A percentile compares a stretch with the other conserved stretches of the same genome.
phyloP scores from a whole-genome alignment of 2,797 vertebrate genomes.

The Gephyroberyx darwinii region DNA sequence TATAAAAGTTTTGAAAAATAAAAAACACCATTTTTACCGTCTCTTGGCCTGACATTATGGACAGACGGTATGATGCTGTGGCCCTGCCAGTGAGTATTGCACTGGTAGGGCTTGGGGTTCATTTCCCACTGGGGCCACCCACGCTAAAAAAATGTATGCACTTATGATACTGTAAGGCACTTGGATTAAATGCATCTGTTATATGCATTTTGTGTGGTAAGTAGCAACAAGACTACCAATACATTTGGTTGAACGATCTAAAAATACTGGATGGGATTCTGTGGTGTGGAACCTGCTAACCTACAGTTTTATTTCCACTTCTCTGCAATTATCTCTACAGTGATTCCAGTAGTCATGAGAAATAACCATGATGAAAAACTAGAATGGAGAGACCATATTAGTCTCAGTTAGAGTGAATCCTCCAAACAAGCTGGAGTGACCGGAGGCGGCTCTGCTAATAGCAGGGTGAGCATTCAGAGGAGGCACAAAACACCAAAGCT shows the following conservation, averaged over 20 bases:
- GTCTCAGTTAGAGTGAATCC: constrained; percentile 30
- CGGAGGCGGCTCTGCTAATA: constrained; percentile 47
- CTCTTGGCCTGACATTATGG: too few species aligned
- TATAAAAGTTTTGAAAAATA: too few species aligned
- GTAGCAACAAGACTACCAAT: neutral
- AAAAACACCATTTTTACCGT: too few species aligned
- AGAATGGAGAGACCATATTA: constrained; percentile 22
- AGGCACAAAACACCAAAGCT: constrained; percentile 35
- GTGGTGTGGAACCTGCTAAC: neutral
- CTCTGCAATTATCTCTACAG: neutral
- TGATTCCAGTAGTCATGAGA: constrained; percentile 7
- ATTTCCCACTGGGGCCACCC: too few species aligned
- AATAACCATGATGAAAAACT: constrained; percentile 32
- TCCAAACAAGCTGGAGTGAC: constrained; percentile 27
- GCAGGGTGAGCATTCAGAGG: constrained; percentile 32
- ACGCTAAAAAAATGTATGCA: too few species aligned
- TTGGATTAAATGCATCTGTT: neutral
- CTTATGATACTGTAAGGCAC: too few species aligned
- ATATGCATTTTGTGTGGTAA: neutral
- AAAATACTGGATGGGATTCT: neutral
- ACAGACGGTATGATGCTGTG: too few species aligned
- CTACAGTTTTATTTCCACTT: neutral
- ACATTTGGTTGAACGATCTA: neutral
- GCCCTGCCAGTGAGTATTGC: too few species aligned
- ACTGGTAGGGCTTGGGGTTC: too few species aligned